Evolutionary conservation across 1,140 invertebrate genomes (phyloP).

Genomic region (Batillaria attramentaria): DNA sequence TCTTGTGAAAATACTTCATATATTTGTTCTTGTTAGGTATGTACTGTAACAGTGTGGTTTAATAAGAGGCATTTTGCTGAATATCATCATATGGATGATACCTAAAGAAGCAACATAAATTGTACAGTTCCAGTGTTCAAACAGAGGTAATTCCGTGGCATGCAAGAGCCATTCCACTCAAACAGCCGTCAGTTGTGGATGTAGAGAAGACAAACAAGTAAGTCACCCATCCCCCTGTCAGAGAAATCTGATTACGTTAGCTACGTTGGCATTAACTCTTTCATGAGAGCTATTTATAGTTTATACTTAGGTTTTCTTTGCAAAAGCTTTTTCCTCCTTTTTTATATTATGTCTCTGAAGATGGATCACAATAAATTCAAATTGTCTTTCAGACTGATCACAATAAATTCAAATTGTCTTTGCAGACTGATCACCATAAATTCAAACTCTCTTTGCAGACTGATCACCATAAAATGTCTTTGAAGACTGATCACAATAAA

Average conservation of each 20-base stretch:
- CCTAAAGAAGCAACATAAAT: no score
- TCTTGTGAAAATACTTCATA: not conserved
- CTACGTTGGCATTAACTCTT: no score
- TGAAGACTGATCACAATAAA: conserved; percentile 55
- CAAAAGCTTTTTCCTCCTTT: not conserved
- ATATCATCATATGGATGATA: no score
- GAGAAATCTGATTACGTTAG: not conserved
- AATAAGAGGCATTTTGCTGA: no score
- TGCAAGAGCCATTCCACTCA: not conserved
- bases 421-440: no score
- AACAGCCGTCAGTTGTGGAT: conserved; percentile 29
- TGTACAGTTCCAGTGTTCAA: conserved; percentile 4
- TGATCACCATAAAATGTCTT: conserved; percentile 51
- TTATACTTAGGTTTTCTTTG: no score
- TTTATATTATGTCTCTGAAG: not conserved
- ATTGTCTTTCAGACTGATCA: no score
- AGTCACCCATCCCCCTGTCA: not conserved
- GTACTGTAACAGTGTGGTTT: no score
- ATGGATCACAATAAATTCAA: no score
- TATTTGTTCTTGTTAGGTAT: no score
- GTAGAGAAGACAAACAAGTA: conserved; percentile 47
- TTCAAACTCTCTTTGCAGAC: conserved; percentile 44
- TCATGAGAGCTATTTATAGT: no score
- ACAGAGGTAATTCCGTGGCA: not conserved
- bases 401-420: no score